Evolutionary conservation across 2,888 invertebrate genomes (phyloP), one percentile per base, ranked within the genome.

Genomic region (Luperina testacea): DNA sequence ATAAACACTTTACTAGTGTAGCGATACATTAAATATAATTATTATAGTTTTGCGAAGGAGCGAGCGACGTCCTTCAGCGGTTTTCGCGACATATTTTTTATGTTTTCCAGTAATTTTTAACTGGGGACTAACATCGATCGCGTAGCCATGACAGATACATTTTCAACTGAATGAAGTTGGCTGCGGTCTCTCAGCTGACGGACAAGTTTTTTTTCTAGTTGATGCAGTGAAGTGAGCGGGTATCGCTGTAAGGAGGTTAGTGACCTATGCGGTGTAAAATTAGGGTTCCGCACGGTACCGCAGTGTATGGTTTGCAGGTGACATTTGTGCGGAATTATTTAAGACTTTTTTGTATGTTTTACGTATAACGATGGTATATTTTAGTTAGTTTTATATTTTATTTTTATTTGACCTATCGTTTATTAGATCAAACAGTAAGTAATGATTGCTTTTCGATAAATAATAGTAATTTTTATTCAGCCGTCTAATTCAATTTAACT

Each of bases 101-200:
- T 93, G 93, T 95, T 96, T 96, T 95, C 92, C 92, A 94, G 93
- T 92, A 92, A 93, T 94, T 95, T 87, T 95, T 93, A 94, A 90
- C 92, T 91, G 92, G 92, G 91, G 90, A 92, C 92, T 90, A 92
- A 89, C 94, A 96, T 96, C 96, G 96, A 96, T 96, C 96, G 95
- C 91, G 94, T 86, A 93, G 96, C 96, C 96, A 96, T 96, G 96
- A 96, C 96, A 96, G 96, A 92, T 94, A 92, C 92, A 92, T 92
- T 95, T 94, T 95, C 94, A 90, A 94, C 94, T 92, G 92, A 91
- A 88, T 93, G 96, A 96, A 96, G 94, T 94, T 90, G 84, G 95
- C 91, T 71, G 88, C 92, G 89, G 77, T 93, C 94, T 94, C 96
- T 94, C 96, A 96, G 96, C 96, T 96, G 96, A 96, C 96, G 94